Conservation (phyloP, 2,797 vertebrate species). For the Poecilia wingei region DNA sequence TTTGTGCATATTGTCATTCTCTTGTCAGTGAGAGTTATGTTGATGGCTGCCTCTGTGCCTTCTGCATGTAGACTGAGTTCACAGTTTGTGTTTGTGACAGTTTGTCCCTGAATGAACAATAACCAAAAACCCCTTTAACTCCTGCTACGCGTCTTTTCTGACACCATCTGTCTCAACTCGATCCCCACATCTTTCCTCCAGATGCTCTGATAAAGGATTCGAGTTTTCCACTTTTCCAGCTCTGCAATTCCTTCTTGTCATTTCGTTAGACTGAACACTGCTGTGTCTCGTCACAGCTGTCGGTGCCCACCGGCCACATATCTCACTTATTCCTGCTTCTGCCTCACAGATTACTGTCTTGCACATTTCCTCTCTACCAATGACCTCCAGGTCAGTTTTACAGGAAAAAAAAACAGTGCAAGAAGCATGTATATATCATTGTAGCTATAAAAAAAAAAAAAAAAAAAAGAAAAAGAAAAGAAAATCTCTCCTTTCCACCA, state of each 20-base stretch:
- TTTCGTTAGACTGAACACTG: slow-evolving; percentile 52
- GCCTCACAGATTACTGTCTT: slow-evolving; percentile 37
- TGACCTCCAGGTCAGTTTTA: slow-evolving; percentile 29
- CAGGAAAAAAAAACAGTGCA: not conserved
- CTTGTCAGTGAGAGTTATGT: not conserved
- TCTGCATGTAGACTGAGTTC: not conserved
- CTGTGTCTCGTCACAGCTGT: slow-evolving; percentile 54
- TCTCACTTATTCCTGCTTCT: slow-evolving; percentile 42
- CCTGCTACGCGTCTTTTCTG: slow-evolving; percentile 15
- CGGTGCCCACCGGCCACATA: slow-evolving; percentile 29
- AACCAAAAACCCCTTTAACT: slow-evolving; percentile 39
- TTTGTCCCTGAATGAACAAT: slow-evolving; percentile 39
- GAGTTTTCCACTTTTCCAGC: slow-evolving; percentile 30
- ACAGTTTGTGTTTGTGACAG: slow-evolving; percentile 7
- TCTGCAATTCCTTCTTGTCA: slow-evolving; percentile 54
- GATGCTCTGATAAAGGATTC: slow-evolving; percentile 31
- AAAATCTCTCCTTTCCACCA: not conserved
- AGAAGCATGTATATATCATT: not conserved
- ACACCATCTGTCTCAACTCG: slow-evolving; percentile 43
- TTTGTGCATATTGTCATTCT: not conserved
- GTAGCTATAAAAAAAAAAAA: no score
- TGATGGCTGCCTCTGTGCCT: slow-evolving; percentile 6
- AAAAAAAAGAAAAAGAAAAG: not conserved
- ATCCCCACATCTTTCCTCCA: slow-evolving; percentile 41
- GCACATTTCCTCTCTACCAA: slow-evolving; percentile 27